phyloP scores from a whole-genome alignment of 2,797 vertebrate species.

The Hylomyscus alleni region DNA sequence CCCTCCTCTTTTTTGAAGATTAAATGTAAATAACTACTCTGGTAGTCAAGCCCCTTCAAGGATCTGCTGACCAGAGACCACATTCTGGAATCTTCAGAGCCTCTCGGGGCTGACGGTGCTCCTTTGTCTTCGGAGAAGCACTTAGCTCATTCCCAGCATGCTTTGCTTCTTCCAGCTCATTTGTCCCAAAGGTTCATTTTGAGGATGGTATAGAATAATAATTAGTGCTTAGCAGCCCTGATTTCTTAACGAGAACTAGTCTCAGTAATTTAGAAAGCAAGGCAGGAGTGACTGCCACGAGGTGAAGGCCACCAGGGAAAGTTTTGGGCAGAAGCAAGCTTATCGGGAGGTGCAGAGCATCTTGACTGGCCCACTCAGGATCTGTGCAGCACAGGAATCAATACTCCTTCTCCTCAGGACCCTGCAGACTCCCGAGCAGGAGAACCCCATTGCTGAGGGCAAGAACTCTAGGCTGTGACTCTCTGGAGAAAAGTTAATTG shows the following conservation, averaged over 20 bases:
- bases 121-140: not conserved
- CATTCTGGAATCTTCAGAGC: not conserved
- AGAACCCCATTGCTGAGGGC: not conserved
- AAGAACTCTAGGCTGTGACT: not conserved
- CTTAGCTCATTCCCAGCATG: not conserved
- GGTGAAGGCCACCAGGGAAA: not conserved
- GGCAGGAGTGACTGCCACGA: fast-evolving
- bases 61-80: not conserved
- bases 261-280: slow-evolving; percentile 41
- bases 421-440: not conserved
- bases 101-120: not conserved
- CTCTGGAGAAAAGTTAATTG: not conserved
- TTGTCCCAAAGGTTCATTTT: slow-evolving; percentile 37
- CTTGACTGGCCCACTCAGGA: not conserved
- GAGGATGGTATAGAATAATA: slow-evolving; percentile 55
- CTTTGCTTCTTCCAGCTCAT: not conserved
- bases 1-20: not conserved
- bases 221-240: not conserved
- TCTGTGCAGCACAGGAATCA: not conserved
- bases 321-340: not conserved
- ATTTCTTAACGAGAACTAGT: not conserved
- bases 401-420: not conserved
- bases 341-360: not conserved
- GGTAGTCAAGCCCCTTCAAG: not conserved
- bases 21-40: not conserved